A percentile compares a stretch with the other conserved stretches of the same genome.
Evolutionary conservation across 2,113 vertebrate species (phyloP).

Genomic region (Ancistrus triradiatus): DNA sequence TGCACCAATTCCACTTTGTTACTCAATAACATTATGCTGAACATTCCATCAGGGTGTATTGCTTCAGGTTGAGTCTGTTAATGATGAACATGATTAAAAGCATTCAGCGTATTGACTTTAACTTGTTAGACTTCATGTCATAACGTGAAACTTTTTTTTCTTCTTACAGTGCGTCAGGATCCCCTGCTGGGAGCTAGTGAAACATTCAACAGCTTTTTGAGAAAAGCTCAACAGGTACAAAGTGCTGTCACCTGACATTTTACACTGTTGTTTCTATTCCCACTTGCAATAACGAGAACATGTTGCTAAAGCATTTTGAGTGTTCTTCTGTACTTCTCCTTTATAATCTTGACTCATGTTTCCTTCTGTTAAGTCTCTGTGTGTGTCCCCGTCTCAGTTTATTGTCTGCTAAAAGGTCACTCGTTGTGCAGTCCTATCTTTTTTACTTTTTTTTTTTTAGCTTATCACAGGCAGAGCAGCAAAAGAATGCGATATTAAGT

Average conservation of each 20-base stretch:
- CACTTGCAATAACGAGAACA: too few species aligned
- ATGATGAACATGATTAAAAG: neutral
- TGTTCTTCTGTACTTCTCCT: too few species aligned
- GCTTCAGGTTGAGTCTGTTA: neutral
- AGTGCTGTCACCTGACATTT: too few species aligned
- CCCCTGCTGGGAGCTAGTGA: conserved; percentile 85
- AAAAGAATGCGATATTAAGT: conserved; percentile 51
- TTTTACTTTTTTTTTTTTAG: conserved; percentile 7
- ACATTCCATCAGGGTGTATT: neutral
- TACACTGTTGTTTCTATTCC: neutral
- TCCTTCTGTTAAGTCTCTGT: too few species aligned
- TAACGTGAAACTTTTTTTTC: neutral
- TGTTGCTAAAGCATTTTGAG: neutral
- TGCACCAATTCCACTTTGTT: too few species aligned
- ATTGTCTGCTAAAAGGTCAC: neutral
- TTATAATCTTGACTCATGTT: too few species aligned
- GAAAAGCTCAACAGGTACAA: conserved; percentile 91
- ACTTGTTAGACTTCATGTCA: neutral
- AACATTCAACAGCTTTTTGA: conserved; percentile 93
- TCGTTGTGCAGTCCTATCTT: conserved; percentile 38
- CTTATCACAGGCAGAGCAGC: conserved; percentile 34
- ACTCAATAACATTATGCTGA: too few species aligned
- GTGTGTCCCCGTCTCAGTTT: neutral
- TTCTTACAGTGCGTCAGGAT: conserved; percentile 85
- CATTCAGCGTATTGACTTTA: neutral